These are phyloP conservation scores for Apamea epomidion DNA, from an alignment of 2,888 invertebrate species.

Conservation along the genomic window DNA sequence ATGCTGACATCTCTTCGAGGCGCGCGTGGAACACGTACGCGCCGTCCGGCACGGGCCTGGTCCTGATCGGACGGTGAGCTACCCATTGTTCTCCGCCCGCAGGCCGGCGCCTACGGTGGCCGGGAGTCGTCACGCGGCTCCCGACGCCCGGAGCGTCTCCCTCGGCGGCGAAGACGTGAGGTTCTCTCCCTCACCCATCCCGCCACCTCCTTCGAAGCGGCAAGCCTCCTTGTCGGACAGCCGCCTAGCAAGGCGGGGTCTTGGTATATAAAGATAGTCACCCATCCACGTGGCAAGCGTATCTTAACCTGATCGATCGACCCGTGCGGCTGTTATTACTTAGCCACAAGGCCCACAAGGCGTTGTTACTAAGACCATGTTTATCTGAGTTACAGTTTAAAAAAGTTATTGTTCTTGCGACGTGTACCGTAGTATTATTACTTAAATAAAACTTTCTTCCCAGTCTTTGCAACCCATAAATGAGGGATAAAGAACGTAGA, in stretches of 20 bases:
- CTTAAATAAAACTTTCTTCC: constrained; percentile 21
- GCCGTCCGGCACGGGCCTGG: too few relatives aligned
- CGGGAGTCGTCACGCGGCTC: too few relatives aligned
- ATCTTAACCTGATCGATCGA: background rate
- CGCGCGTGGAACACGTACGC: too few relatives aligned
- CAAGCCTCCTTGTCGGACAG: too few relatives aligned
- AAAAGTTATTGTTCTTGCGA: background rate
- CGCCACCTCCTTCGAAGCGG: too few relatives aligned
- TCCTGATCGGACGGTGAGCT: too few relatives aligned
- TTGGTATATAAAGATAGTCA: background rate
- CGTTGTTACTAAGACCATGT: background rate
- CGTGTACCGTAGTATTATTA: background rate
- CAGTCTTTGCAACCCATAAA: background rate
- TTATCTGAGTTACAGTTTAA: background rate
- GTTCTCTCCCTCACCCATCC: too few relatives aligned
- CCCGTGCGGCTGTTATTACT: background rate
- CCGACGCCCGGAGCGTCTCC: too few relatives aligned
- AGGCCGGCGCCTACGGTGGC: too few relatives aligned
- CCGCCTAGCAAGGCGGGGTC: background rate
- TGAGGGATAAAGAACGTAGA: background rate
- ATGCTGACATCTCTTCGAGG: too few relatives aligned
- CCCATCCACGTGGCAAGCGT: background rate
- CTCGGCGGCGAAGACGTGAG: too few relatives aligned
- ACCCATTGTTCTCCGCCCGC: too few relatives aligned
- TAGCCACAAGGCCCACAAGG: background rate